These are phyloP conservation scores for Lepus oiostolus DNA, from an alignment of 2,797 vertebrate genomes.

Conservation along the genomic window DNA sequence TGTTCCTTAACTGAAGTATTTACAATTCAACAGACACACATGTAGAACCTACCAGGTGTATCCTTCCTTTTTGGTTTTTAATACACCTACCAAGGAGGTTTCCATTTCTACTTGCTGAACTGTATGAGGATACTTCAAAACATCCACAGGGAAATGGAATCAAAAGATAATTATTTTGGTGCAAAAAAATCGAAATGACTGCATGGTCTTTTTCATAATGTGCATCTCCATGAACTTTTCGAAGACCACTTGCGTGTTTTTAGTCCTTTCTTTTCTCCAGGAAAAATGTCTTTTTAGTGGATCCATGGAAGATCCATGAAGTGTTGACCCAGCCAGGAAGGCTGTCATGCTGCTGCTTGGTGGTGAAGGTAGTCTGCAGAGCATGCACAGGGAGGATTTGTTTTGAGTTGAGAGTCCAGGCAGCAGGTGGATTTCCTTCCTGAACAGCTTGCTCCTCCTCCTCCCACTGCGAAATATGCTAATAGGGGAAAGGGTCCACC, in stretches of 20 bases:
- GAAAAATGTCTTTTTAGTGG: background rate
- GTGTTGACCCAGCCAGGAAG: background rate
- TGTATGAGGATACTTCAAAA: too few species aligned
- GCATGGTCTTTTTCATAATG: too few species aligned
- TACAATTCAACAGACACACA: background rate
- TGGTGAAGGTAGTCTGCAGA: background rate
- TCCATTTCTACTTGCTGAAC: background rate
- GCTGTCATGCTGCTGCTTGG: background rate
- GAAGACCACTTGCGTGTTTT: too few species aligned
- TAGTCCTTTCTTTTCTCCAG: background rate
- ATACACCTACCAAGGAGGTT: background rate
- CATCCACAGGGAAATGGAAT: too few species aligned
- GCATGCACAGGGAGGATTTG: background rate
- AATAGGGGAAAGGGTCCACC: background rate
- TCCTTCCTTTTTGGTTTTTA: background rate
- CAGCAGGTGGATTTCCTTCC: background rate
- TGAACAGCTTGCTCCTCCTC: background rate
- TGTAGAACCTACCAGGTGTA: background rate
- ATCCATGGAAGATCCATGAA: background rate
- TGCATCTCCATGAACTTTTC: too few species aligned
- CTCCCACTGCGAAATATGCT: background rate
- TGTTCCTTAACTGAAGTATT: background rate
- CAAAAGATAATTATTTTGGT: too few species aligned
- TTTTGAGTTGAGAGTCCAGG: constrained; percentile 3
- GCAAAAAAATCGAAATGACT: too few species aligned